A percentile compares a stretch with the other conserved stretches of the same genome.
These are phyloP conservation scores for Pantherophis guttatus DNA, from an alignment of 2,113 vertebrate genomes.

Conservation along the genomic window DNA sequence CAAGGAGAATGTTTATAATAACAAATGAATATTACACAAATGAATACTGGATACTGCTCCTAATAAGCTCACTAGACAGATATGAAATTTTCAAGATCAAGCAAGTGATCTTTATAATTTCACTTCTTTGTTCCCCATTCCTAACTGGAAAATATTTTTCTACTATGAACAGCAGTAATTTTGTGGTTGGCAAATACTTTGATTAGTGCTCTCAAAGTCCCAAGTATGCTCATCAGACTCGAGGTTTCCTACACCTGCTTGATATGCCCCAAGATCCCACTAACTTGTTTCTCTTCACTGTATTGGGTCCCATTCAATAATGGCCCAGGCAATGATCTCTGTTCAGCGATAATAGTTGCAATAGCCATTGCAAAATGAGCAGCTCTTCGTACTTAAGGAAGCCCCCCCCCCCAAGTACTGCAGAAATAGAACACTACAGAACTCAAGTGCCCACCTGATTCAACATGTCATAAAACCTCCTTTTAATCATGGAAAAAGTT, in stretches of 20 bases:
- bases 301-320: neutral
- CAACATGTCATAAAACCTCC: slow-evolving; percentile 24
- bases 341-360: neutral
- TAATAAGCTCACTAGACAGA: neutral
- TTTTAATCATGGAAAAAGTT: neutral
- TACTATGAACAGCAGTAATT: neutral
- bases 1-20: neutral
- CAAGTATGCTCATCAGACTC: neutral
- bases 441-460: neutral
- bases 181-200: neutral
- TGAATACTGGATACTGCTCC: neutral
- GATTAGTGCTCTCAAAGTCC: neutral
- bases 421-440: neutral
- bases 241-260: neutral
- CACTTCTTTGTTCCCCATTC: neutral
- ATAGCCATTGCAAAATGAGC: neutral
- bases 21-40: neutral
- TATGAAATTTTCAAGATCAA: no score
- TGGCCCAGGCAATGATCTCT: neutral
- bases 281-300: neutral
- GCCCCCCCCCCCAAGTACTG: neutral
- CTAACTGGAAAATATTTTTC: neutral
- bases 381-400: neutral
- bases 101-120: no score
- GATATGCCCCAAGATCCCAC: neutral